These are phyloP conservation scores for Pituophis catenifer DNA, from an alignment of 2,113 vertebrate genomes.

Conservation along the genomic window DNA sequence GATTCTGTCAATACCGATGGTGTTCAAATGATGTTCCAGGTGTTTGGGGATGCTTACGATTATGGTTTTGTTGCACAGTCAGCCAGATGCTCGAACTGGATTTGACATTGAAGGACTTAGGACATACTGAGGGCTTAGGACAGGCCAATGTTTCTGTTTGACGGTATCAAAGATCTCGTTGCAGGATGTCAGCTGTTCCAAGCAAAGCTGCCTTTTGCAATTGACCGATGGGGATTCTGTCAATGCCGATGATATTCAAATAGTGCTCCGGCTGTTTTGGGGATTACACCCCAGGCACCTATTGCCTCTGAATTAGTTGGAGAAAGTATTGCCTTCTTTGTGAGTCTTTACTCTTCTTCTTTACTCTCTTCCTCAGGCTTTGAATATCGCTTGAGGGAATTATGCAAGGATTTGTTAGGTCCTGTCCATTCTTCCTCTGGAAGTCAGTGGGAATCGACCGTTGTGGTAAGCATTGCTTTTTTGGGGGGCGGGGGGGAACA, in stretches of 20 bases:
- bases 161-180: neutral
- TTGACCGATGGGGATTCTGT: neutral
- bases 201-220: neutral
- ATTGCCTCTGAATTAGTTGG: neutral
- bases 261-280: neutral
- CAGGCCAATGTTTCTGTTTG: neutral
- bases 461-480: conserved; percentile 79
- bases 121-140: neutral
- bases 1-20: neutral
- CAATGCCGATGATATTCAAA: neutral
- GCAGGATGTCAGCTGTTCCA: neutral
- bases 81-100: neutral
- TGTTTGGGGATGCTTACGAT: neutral
- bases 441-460: conserved; percentile 88
- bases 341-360: conserved; percentile 1
- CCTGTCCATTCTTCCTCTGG: conserved; percentile 90
- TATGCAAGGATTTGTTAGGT: conserved; percentile 94
- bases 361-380: conserved; percentile 73
- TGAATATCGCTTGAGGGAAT: conserved; percentile 89
- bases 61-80: neutral
- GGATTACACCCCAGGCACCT: neutral
- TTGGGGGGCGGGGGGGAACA: neutral
- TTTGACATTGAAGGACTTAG: neutral
- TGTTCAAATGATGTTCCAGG: neutral
- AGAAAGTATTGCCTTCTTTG: neutral